Percentiles rank a stretch among this genome's conserved stretches.
phyloP scores from a whole-genome alignment of 2,888 invertebrate species.

The Lutraria lutraria region DNA sequence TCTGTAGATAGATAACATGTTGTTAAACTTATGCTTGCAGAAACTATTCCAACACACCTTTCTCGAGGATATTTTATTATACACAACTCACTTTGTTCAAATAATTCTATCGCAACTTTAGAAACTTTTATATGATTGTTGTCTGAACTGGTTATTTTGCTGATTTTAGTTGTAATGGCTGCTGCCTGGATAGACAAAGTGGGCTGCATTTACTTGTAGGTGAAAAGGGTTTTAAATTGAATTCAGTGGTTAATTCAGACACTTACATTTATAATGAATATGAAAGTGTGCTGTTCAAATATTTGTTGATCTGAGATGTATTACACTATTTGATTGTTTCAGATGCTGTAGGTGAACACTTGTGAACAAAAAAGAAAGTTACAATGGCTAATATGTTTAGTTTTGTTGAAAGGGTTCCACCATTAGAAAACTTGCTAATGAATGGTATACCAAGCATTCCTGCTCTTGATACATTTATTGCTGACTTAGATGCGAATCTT shows the following conservation, averaged over 20 bases:
- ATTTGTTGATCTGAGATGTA: background rate
- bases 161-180: too few species aligned
- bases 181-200: too few species aligned
- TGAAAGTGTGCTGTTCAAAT: background rate
- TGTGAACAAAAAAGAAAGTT: background rate
- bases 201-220: too few species aligned
- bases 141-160: too few species aligned
- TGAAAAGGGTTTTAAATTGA: too few species aligned
- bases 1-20: too few species aligned
- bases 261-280: background rate
- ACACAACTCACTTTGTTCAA: too few species aligned
- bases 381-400: slow-evolving; percentile 18
- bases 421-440: slow-evolving; percentile 76
- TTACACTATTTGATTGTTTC: background rate
- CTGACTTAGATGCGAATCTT: slow-evolving; percentile 78
- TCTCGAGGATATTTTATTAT: too few species aligned
- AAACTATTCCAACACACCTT: too few species aligned
- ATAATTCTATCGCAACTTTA: too few species aligned
- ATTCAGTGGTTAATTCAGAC: background rate
- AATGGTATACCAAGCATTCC: slow-evolving; percentile 76
- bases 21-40: too few species aligned
- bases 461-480: slow-evolving; percentile 76
- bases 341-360: background rate
- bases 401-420: slow-evolving; percentile 70
- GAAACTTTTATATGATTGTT: too few species aligned